phyloP scores from a whole-genome alignment of 2,113 vertebrate species.

The Ptilonorhynchus violaceus region DNA sequence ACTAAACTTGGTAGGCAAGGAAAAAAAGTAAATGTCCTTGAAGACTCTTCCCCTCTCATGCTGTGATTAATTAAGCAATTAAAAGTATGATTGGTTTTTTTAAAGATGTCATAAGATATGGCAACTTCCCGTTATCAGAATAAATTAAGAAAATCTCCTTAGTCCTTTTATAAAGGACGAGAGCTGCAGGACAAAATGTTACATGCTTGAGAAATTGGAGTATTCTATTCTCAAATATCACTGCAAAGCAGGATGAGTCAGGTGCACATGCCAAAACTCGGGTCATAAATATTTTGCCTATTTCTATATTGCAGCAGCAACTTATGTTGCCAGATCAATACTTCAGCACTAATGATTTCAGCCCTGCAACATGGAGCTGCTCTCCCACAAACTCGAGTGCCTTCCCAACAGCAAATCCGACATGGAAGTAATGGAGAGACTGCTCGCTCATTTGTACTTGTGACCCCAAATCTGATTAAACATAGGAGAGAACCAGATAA shows the following conservation, averaged over 20 bases:
- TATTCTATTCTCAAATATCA: neutral
- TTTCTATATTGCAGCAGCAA: neutral
- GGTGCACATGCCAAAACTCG: neutral
- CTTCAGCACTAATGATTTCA: neutral
- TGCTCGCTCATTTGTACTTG: neutral
- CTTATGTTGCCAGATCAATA: neutral
- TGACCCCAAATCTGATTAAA: neutral
- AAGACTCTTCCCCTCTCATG: neutral
- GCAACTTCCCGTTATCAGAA: conserved; percentile 22
- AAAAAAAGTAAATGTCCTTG: conserved; percentile 16
- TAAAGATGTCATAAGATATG: conserved; percentile 43
- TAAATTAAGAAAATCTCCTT: conserved; percentile 26
- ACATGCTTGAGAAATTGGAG: neutral
- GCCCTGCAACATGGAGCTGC: neutral
- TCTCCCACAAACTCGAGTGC: neutral
- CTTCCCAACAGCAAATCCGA: neutral
- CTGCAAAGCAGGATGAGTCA: conserved; percentile 22
- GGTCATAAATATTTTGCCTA: conserved; percentile 14
- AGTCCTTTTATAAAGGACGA: neutral
- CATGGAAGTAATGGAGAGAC: neutral
- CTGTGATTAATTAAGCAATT: conserved; percentile 59
- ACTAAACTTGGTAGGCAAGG: neutral
- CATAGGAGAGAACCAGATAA: neutral
- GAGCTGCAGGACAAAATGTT: conserved; percentile 8
- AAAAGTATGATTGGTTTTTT: conserved; percentile 36